Base-by-base conservation (phyloP, 2,113 vertebrate species). In the Myocastor coypus region DNA sequence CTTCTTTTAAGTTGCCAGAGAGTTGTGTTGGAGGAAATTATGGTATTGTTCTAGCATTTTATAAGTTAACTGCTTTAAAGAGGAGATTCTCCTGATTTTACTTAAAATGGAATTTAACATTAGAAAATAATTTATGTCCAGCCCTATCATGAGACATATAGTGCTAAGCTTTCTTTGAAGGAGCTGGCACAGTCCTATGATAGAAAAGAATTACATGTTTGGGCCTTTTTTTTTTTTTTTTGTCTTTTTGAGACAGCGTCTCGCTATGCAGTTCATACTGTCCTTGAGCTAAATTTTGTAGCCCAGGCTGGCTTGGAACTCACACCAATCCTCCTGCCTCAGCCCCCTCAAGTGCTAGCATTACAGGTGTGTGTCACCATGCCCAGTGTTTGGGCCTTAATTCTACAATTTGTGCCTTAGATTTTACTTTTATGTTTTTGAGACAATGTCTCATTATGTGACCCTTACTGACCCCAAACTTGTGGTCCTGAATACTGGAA, bases 41-140 rank as follows among this genome's bases (percentile, higher is more conserved):
- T 28, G n/a, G 37, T 30, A 5, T 10, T 52, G 8, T 13, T n/a
- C 5, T 88, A 73, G 68, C 12, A 30, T 87, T 92, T 83, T 80
- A 16, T 88, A 83, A 87, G 11, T 59, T 42, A 77, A 83, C 42
- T 80, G 50, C 24, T 93, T 92, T n/a, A 86, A 59, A 93, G 8
- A n/a, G 2, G n/a, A 89, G 46, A 69, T 32, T 69, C 37, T 22
- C 1, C 12, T 83, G 37, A 37, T 92, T 87, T 83, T 82, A 68
- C 68, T 92, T 75, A 78, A 92, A 92, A 61, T 42, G 34, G 7
- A 87, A 19, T 61, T 50, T 20, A 88, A 3, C 22, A 75, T 40
- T 83, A 84, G 63, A 30, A 80, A 92, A 13, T 11, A 50, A 26
- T 61, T 81, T 69, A 83, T 78, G 32, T 61, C 8, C 37, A 69